Percentiles rank a stretch among this genome's conserved stretches.
Evolutionary conservation across 2,113 vertebrate species (phyloP).

Genomic region (Lepus timidus): DNA sequence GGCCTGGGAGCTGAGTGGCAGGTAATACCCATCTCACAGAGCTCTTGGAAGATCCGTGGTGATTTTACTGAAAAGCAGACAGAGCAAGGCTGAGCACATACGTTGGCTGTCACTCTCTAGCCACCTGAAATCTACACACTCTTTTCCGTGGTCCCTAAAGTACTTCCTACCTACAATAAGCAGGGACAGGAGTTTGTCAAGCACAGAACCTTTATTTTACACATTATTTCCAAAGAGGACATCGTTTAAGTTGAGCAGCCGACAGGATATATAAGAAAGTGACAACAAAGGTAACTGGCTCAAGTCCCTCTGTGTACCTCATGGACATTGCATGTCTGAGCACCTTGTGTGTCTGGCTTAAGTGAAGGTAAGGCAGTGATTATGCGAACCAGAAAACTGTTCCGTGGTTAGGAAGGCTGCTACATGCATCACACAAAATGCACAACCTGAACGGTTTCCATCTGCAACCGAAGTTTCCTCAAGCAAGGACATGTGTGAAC

Average conservation of each 20-base stretch:
- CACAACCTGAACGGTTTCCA: conserved; percentile 87
- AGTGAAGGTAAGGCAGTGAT: conserved; percentile 94
- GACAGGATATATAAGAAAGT: conserved; percentile 87
- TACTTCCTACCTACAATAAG: conserved; percentile 59
- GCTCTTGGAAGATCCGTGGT: not conserved
- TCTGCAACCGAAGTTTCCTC: conserved; percentile 76
- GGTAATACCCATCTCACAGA: not conserved
- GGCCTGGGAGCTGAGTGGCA: not conserved
- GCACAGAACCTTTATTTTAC: conserved; percentile 89
- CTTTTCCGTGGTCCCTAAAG: conserved; percentile 28
- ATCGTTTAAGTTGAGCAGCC: conserved; percentile 87
- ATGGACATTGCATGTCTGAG: conserved; percentile 86
- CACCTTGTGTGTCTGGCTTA: conserved; percentile 88
- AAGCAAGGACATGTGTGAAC: conserved; percentile 84
- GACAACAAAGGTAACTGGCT: conserved; percentile 90
- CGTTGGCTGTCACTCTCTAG: not conserved
- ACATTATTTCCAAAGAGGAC: conserved; percentile 84
- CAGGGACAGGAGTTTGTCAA: conserved; percentile 76
- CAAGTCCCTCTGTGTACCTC: conserved; percentile 92
- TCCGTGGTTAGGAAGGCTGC: conserved; percentile 73
- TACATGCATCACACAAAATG: conserved; percentile 90
- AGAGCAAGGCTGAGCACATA: not conserved
- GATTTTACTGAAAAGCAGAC: not conserved
- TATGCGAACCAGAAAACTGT: conserved; percentile 89
- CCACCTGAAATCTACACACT: not conserved